phyloP scores from a whole-genome alignment of 2,888 invertebrate species.

The Caenorhabditis afra region DNA sequence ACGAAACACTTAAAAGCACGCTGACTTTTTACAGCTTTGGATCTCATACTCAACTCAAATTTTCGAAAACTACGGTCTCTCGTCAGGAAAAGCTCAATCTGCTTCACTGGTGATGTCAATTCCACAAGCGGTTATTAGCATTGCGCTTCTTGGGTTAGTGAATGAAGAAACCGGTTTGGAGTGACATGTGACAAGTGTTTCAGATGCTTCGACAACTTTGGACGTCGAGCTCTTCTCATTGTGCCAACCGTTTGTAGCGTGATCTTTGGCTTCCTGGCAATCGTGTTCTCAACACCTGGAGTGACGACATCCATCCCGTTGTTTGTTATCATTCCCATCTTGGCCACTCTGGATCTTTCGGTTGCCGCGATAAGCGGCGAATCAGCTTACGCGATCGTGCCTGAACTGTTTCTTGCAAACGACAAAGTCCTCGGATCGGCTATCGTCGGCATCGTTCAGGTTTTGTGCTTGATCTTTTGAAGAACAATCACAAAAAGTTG shows the following conservation, averaged over 20 bases:
- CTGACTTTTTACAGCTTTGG: slow-evolving; percentile 71
- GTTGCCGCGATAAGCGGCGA: slow-evolving; percentile 77
- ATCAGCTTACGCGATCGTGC: slow-evolving; percentile 74
- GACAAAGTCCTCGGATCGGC: slow-evolving; percentile 76
- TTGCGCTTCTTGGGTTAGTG: slow-evolving; percentile 61
- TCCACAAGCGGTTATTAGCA: slow-evolving; percentile 70
- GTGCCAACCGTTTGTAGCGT: slow-evolving; percentile 71
- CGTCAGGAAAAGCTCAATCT: slow-evolving; percentile 66
- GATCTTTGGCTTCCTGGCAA: slow-evolving; percentile 64
- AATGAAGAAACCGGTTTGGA: not conserved
- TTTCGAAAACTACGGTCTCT: slow-evolving; percentile 72
- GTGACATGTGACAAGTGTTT: slow-evolving; percentile 16
- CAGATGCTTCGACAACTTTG: slow-evolving; percentile 72
- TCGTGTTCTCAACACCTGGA: slow-evolving; percentile 30
- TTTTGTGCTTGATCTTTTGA: slow-evolving; percentile 35
- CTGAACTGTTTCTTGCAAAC: slow-evolving; percentile 75
- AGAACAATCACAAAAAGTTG: slow-evolving; percentile 3
- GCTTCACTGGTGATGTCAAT: slow-evolving; percentile 73
- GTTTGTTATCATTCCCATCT: slow-evolving; percentile 61
- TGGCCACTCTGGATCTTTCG: slow-evolving; percentile 75
- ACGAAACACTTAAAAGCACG: not conserved
- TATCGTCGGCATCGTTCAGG: slow-evolving; percentile 76
- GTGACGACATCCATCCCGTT: slow-evolving; percentile 37
- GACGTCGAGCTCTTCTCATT: slow-evolving; percentile 70
- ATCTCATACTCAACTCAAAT: slow-evolving; percentile 78